A percentile compares a stretch with the other conserved stretches of the same genome.
Conservation (phyloP, 1,140 invertebrate genomes). For the Aphidius gifuensis region DNA sequence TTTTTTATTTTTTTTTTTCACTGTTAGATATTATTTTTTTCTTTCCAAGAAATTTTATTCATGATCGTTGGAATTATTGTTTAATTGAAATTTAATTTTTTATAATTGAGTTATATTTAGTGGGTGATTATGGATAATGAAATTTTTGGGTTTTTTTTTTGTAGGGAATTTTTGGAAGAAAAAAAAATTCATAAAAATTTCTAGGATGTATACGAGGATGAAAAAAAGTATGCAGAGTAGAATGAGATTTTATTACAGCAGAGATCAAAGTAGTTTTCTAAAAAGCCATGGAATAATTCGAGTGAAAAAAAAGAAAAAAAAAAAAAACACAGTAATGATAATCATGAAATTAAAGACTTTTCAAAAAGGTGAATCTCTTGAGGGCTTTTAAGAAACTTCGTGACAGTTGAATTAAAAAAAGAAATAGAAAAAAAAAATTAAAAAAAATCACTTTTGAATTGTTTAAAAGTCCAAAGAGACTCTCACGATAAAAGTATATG, state of each 20-base stretch:
- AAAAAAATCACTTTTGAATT: neutral
- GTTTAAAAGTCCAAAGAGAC: too few species aligned
- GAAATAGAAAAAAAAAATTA: neutral
- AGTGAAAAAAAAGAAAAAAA: too few species aligned
- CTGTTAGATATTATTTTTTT: too few species aligned
- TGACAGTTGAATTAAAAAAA: slow-evolving; percentile 16
- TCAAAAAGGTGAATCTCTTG: slow-evolving; percentile 1
- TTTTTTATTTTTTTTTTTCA: slow-evolving; percentile 1
- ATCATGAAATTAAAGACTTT: slow-evolving; percentile 22
- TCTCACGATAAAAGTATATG: too few species aligned
- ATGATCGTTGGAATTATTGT: too few species aligned
- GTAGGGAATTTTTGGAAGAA: neutral
- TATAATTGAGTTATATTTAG: too few species aligned
- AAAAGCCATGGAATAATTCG: too few species aligned
- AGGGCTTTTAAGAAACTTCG: neutral
- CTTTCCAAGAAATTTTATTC: too few species aligned
- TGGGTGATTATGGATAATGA: too few species aligned
- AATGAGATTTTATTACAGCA: slow-evolving; percentile 23
- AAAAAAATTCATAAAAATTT: slow-evolving; percentile 18
- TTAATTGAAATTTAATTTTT: too few species aligned
- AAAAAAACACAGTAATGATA: slow-evolving; percentile 14
- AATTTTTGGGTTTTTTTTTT: neutral
- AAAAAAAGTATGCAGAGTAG: slow-evolving; percentile 4
- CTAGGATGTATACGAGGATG: neutral
- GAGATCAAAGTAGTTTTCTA: slow-evolving; percentile 24